Evolutionary conservation across 2,113 vertebrate species (phyloP).

Genomic region (Mus spicilegus): DNA sequence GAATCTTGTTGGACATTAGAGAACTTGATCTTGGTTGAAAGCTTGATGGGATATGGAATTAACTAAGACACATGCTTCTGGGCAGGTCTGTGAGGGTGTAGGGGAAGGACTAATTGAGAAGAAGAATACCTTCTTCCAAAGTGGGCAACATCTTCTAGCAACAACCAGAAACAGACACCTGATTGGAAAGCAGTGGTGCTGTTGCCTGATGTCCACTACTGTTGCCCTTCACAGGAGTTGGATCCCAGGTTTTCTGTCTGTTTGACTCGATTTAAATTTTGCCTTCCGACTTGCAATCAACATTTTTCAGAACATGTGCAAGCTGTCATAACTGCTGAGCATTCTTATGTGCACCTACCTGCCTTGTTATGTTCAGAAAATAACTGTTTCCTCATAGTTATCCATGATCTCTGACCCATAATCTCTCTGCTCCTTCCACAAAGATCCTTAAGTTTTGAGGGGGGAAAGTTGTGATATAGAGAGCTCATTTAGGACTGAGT

Average conservation of each 20-base stretch:
- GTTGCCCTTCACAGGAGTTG: not conserved
- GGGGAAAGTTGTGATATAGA: not conserved
- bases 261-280: not conserved
- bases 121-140: not conserved
- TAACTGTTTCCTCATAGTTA: not conserved
- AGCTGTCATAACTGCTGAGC: not conserved
- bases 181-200: not conserved
- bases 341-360: not conserved
- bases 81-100: not conserved
- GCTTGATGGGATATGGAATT: not conserved
- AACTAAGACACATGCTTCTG: not conserved
- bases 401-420: not conserved
- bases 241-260: not conserved
- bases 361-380: not conserved
- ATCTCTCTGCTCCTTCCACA: not conserved
- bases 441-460: not conserved
- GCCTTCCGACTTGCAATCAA: not conserved
- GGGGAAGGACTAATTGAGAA: not conserved
- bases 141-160: not conserved
- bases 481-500: not conserved
- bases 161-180: not conserved
- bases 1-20: not conserved
- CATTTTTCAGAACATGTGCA: not conserved
- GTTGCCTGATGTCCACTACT: not conserved
- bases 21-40: not conserved